Conservation (phyloP, 2,113 vertebrate genomes). For the Indicator indicator region DNA sequence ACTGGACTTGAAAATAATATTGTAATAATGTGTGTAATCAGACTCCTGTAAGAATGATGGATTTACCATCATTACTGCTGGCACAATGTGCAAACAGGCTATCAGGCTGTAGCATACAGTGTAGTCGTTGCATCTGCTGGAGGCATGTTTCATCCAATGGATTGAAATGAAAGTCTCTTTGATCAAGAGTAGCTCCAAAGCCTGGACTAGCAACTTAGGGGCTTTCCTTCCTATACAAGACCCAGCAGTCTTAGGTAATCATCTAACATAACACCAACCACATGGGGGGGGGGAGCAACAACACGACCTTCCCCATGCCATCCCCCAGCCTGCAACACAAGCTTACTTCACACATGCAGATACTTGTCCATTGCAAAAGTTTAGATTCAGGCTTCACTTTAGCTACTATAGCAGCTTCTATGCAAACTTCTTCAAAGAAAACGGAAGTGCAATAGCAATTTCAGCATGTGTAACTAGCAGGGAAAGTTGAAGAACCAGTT, state of each 20-base stretch:
- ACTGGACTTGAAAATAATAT: not conserved
- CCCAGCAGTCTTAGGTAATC: not conserved
- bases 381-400: not conserved
- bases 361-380: not conserved
- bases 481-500: constrained; percentile 75
- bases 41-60: not conserved
- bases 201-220: not conserved
- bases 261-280: not conserved
- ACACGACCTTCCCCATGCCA: not conserved
- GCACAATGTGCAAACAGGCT: not conserved
- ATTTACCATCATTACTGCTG: not conserved
- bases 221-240: not conserved
- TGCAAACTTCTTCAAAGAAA: not conserved
- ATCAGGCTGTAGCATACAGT: not conserved
- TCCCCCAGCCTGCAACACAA: not conserved
- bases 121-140: not conserved
- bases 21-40: not conserved
- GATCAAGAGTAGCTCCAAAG: not conserved
- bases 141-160: accelerated
- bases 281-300: accelerated
- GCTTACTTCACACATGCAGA: not conserved
- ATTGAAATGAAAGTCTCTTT: not conserved
- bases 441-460: constrained; percentile 26
- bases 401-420: not conserved
- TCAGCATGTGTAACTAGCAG: constrained; percentile 47